Evolutionary conservation across 2,797 vertebrate species (phyloP), one percentile per base, ranked within the genome.

Genomic region (Sciaenops ocellatus): DNA sequence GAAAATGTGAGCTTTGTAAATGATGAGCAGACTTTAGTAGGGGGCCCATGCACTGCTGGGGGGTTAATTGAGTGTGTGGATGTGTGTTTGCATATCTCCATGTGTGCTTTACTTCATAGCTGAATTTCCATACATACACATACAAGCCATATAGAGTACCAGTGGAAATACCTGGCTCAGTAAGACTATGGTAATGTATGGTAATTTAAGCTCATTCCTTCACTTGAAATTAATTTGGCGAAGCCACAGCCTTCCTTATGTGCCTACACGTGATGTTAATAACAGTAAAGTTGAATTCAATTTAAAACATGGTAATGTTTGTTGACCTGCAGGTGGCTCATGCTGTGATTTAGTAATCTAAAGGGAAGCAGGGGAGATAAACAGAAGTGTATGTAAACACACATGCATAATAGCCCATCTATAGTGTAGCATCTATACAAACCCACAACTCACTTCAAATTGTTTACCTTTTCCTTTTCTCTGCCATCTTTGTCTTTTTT

Each of bases 181-280:
- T 66, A 17, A 69, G 67, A 34, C 61, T 70, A 90, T 87, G 87
- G 17, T 85, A 88, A 90, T 90, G 51, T 80, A 88, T 90, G 83
- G 16, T 86, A 87, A 93, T 88, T 79, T 46, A 48, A 82, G 69
- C 66, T 79, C 60, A 76, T 74, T 62, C 42, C 44, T 52, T 80
- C 62, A 76, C 64, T 80, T 82, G 60, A 38, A 38, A 38, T 38
- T 9, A 9, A 38, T 38, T 38, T 38, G 34, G 34, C 34, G 8
- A 38, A 9, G 34, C 34, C 34, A 38, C 34, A 38, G 34, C 34
- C 34, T 38, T 38, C 34, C 34, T 38, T 38, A 38, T 9, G 34
- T 38, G 34, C 34, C 34, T 9, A 8, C 8, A 38, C 8, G 34
- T 38, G 34, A 38, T 38, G 34, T 9, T 38, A 38, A 38, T 38